Conservation (phyloP, 1,140 invertebrate genomes). For the Andrena cerasifolii region DNA sequence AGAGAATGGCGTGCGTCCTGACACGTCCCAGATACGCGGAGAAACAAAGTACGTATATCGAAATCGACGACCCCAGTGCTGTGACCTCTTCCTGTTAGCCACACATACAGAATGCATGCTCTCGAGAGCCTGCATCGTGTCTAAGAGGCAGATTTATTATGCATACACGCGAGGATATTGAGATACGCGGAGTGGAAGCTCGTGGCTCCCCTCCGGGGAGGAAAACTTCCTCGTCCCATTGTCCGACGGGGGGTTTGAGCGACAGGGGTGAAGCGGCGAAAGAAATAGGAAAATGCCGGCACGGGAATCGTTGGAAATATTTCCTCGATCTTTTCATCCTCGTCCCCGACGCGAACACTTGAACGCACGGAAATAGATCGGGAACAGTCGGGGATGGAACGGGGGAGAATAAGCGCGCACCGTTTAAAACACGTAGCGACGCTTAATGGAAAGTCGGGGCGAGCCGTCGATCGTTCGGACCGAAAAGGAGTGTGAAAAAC, state of each 20-base stretch:
- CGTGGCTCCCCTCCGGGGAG: neutral
- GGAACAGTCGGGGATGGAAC: too few species aligned
- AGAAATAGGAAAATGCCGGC: neutral
- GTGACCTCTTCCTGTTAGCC: slow-evolving; percentile 5
- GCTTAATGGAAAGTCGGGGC: neutral
- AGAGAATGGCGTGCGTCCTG: too few species aligned
- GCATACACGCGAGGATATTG: neutral
- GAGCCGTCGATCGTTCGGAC: neutral
- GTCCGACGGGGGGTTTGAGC: neutral
- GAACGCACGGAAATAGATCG: neutral
- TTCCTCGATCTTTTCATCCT: neutral
- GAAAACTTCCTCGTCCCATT: slow-evolving; percentile 7
- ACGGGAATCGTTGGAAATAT: slow-evolving; percentile 12
- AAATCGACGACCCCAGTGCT: neutral
- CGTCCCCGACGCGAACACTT: neutral
- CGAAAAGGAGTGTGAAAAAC: too few species aligned
- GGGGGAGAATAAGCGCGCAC: neutral
- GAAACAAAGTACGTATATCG: too few species aligned
- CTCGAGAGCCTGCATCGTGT: neutral
- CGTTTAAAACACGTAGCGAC: neutral
- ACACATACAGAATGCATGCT: neutral
- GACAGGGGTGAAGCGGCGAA: neutral
- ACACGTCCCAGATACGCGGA: too few species aligned
- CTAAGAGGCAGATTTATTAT: slow-evolving; percentile 23
- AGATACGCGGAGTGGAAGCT: neutral